Evolutionary conservation across 2,888 invertebrate genomes (phyloP).

Genomic region (Leucozona laternaria): DNA sequence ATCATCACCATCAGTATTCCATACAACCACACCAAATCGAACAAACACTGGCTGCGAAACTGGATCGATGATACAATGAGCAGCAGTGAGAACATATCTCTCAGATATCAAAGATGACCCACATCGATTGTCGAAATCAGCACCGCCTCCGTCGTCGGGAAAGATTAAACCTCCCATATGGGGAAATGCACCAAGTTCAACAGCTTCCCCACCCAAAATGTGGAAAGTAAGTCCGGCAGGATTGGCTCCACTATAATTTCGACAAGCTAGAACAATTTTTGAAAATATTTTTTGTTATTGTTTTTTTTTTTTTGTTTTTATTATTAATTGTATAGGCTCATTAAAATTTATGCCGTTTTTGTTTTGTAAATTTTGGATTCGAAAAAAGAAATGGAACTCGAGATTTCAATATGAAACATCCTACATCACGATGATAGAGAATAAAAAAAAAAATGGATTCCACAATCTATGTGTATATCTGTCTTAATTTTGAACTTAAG

Average conservation of each 20-base stretch:
- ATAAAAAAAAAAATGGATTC: too few species aligned
- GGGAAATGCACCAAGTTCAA: slow-evolving; percentile 75
- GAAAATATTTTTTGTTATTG: background rate
- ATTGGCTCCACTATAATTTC: slow-evolving; percentile 14
- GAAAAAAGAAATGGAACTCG: too few species aligned
- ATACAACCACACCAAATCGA: slow-evolving; percentile 63
- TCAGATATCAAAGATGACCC: slow-evolving; percentile 73
- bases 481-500: too few species aligned
- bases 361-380: too few species aligned
- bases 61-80: slow-evolving; percentile 67
- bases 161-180: slow-evolving; percentile 76
- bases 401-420: too few species aligned
- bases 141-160: slow-evolving; percentile 12
- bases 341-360: too few species aligned
- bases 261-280: slow-evolving; percentile 32
- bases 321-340: too few species aligned
- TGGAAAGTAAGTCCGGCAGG: slow-evolving; percentile 56
- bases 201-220: slow-evolving; percentile 73
- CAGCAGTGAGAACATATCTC: slow-evolving; percentile 69
- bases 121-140: slow-evolving; percentile 43
- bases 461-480: too few species aligned
- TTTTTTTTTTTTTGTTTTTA: too few species aligned
- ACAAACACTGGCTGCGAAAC: slow-evolving; percentile 42
- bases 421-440: too few species aligned
- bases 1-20: slow-evolving; percentile 35